phyloP scores from a whole-genome alignment of 2,797 vertebrate genomes.

The Decapterus maruadsi region DNA sequence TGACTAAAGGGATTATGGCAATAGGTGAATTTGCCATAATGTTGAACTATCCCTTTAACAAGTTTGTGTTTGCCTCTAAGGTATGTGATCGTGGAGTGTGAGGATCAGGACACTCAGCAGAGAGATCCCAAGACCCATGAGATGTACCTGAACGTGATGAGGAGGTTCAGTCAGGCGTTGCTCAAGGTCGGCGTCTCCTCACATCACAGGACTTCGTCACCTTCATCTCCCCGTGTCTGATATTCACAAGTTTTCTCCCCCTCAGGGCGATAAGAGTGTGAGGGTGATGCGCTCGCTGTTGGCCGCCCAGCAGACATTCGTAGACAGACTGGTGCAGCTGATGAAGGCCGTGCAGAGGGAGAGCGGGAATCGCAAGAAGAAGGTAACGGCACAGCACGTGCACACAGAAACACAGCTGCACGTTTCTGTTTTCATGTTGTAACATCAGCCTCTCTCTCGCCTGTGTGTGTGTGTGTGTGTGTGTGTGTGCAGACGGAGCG shows the following conservation, averaged over 20 bases:
- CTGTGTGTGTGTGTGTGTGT: too few relatives aligned
- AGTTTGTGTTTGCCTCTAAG: slow-evolving; percentile 70
- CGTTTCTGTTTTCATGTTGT: not conserved
- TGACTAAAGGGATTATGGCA: too few relatives aligned
- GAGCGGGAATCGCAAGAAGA: slow-evolving; percentile 98
- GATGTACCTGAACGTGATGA: slow-evolving; percentile 99
- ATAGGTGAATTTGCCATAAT: too few relatives aligned
- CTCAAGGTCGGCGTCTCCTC: slow-evolving; percentile 85
- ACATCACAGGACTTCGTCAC: not conserved
- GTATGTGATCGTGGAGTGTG: slow-evolving; percentile 99
- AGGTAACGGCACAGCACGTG: slow-evolving; percentile 81
- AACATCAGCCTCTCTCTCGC: not conserved
- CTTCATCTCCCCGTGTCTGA: fast-evolving
- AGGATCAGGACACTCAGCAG: slow-evolving; percentile 98
- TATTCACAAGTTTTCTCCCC: slow-evolving; percentile 25
- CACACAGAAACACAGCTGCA: not conserved
- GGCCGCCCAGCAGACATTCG: slow-evolving; percentile 97
- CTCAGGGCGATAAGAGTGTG: slow-evolving; percentile 96
- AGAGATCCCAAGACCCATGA: slow-evolving; percentile 97
- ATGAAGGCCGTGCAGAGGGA: slow-evolving; percentile 99
- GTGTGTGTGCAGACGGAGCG: slow-evolving; percentile 90
- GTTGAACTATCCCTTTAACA: too few relatives aligned
- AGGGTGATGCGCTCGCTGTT: slow-evolving; percentile 96
- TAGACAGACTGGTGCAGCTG: slow-evolving; percentile 95
- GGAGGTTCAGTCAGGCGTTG: slow-evolving; percentile 96